Evolutionary conservation across 2,113 vertebrate species (phyloP).

Genomic region (Thermophis baileyi): DNA sequence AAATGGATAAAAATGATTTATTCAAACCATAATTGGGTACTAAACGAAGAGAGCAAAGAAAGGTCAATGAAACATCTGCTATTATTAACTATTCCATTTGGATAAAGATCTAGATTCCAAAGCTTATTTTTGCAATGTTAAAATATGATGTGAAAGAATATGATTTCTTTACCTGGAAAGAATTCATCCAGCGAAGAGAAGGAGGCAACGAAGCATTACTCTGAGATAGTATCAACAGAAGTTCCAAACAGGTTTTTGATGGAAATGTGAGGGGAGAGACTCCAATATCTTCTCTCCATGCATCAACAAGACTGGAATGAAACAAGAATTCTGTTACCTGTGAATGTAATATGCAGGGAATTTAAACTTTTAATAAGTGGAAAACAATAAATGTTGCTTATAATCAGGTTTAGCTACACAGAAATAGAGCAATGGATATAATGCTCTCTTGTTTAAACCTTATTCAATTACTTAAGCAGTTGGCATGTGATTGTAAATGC

Average conservation of each 20-base stretch:
- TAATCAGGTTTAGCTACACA: not conserved
- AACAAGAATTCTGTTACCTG: not conserved
- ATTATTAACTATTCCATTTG: not conserved
- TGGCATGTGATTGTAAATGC: not conserved
- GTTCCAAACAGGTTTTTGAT: constrained; percentile 82
- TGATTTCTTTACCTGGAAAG: constrained; percentile 81
- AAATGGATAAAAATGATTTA: not conserved
- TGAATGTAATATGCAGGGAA: not conserved
- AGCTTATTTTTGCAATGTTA: not conserved
- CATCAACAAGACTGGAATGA: constrained; percentile 71
- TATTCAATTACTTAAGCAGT: not conserved
- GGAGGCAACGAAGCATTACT: constrained; percentile 77
- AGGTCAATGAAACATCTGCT: not conserved
- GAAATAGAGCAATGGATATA: not conserved
- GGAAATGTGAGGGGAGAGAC: constrained; percentile 85
- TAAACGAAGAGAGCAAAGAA: not conserved
- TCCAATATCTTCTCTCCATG: constrained; percentile 85
- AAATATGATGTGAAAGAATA: constrained; percentile 24
- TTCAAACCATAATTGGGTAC: not conserved
- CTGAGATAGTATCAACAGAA: constrained; percentile 76
- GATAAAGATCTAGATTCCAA: not conserved
- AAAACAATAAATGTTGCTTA: not conserved
- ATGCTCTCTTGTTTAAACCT: not conserved
- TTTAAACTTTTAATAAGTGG: not conserved
- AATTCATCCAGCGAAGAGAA: constrained; percentile 83